Evolutionary conservation across 2,113 vertebrate species (phyloP).

Genomic region (Platysternon megacephalum): DNA sequence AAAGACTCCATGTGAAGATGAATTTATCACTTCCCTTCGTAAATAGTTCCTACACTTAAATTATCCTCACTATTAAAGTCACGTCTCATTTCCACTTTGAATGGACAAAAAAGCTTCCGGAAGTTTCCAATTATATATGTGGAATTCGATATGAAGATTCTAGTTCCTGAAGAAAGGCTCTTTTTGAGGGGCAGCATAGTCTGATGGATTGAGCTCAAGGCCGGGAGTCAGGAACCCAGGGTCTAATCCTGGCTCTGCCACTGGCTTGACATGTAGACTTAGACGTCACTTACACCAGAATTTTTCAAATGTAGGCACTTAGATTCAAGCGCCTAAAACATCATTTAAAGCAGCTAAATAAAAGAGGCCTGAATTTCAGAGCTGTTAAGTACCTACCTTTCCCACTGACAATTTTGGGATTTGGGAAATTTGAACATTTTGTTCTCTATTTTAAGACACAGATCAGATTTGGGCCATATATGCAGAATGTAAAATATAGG

Average conservation of each 20-base stretch:
- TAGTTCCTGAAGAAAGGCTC: not conserved
- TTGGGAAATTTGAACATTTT: not conserved
- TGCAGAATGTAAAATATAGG: not conserved
- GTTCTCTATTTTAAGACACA: not conserved
- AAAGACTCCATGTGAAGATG: constrained; percentile 31
- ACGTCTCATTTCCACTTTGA: constrained; percentile 61
- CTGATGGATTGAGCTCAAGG: not conserved
- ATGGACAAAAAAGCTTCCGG: not conserved
- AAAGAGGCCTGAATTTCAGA: not conserved
- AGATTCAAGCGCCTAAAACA: not conserved
- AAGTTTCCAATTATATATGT: not conserved
- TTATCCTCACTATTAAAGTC: constrained; percentile 66
- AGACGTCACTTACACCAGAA: not conserved
- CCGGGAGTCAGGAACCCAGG: not conserved
- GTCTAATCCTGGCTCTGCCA: not conserved
- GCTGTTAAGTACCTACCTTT: not conserved
- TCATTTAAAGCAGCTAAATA: not conserved
- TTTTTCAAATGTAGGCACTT: not conserved
- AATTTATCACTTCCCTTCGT: constrained; percentile 65
- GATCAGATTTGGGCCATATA: not conserved
- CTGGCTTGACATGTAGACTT: not conserved
- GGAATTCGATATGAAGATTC: constrained; percentile 13
- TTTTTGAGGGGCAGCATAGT: accelerated
- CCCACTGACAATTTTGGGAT: not conserved
- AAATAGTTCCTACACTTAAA: constrained; percentile 56